Evolutionary conservation across 1,140 invertebrate species (phyloP).

Genomic region (Colletes gigas): DNA sequence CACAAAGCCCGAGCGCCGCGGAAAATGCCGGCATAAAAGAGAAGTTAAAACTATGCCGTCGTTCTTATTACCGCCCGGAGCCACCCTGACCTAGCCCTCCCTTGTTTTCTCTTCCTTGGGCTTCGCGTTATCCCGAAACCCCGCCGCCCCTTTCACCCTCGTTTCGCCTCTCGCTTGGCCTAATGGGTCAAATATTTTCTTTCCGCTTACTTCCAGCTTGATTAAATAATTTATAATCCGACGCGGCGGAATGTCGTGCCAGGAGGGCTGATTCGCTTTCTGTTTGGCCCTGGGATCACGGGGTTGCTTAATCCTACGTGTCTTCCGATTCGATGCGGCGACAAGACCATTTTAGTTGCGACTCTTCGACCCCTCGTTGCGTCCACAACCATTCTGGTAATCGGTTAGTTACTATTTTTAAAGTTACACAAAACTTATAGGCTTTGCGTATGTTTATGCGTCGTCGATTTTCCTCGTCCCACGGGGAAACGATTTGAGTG

Average conservation of each 20-base stretch:
- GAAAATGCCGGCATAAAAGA: conserved; percentile 80
- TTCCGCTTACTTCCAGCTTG: conserved; percentile 73
- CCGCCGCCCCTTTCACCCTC: not conserved
- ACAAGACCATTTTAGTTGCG: not conserved
- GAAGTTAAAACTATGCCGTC: conserved; percentile 82
- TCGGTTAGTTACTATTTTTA: too few species aligned
- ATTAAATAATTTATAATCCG: conserved; percentile 80
- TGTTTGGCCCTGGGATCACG: conserved; percentile 61
- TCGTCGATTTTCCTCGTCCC: not conserved
- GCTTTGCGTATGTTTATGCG: too few species aligned
- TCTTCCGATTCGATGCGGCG: not conserved
- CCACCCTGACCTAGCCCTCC: conserved; percentile 69
- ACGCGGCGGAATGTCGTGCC: conserved; percentile 73
- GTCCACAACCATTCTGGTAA: too few species aligned
- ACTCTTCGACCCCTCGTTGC: too few species aligned
- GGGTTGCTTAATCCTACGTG: conserved; percentile 63
- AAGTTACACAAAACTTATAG: too few species aligned
- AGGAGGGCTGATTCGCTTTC: not conserved
- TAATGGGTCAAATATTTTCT: conserved; percentile 79
- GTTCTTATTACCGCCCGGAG: conserved; percentile 81
- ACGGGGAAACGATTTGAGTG: conserved; percentile 19
- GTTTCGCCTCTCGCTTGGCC: conserved; percentile 47
- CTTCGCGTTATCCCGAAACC: conserved; percentile 16
- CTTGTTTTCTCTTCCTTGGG: conserved; percentile 35
- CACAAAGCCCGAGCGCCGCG: conserved; percentile 76